Evolutionary conservation across 2,797 vertebrate genomes (phyloP), one percentile per base, ranked within the genome.

Genomic region (Falco novaeseelandiae): DNA sequence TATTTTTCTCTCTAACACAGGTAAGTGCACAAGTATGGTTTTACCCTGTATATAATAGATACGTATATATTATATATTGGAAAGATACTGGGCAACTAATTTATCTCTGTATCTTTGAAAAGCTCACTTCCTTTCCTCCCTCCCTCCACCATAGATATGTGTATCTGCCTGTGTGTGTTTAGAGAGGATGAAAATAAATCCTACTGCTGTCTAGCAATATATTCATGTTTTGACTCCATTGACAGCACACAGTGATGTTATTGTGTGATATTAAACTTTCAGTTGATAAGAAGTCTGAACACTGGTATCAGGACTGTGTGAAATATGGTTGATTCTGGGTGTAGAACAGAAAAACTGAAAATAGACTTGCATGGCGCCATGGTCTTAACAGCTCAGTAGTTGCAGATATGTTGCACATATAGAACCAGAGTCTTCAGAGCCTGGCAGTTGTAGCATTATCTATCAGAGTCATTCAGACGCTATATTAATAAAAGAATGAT

Each of bases 211-310:
- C 83, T 79, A 57, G 66, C 36, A 54, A 20, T 80, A 80, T 84
- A 36, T 84, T 92, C 59, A 6, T 84, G 57, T 87, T 96, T 92
- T 87, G 63, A 61, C 77, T 92, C 57, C 65, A n/a, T 23, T 94
- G 95, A 89, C 91, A 93, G 91, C 84, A 78, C 72, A 59, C n/a
- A 34, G 80, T 22, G 91, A 83, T 95, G 73, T 59, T 96, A 85
- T 61, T 19, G 0, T 73, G 77, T 22, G 73, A 67, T 91, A 77
- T 59, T 95, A 91, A 95, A 89, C 93, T 76, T 84, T 6, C 73
- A 63, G 83, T 76, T 96, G 90, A 81, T 96, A 93, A 80, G 59
- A 70, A 90, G 66, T 82, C 85, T 94, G 86, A 93, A 51, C 1
- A 4, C 21, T 76, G 2, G 52, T 67, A 80, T 85, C 84, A 82